Percentiles rank a stretch among this genome's conserved stretches.
phyloP scores from a whole-genome alignment of 2,113 vertebrate species.

The Atherinomorus stipes region DNA sequence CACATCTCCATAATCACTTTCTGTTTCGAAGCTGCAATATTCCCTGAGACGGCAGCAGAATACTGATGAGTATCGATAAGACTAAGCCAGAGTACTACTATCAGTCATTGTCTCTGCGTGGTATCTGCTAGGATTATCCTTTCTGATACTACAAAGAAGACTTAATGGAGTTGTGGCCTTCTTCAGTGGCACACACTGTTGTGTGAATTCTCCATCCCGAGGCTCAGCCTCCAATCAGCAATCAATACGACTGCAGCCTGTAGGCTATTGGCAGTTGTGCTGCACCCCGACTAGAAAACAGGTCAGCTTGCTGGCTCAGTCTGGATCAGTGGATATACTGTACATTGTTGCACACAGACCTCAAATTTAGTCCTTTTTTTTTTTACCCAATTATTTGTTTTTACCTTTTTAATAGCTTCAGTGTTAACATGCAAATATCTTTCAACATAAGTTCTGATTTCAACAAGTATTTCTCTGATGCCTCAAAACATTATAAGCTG shows the following conservation, averaged over 20 bases:
- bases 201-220: neutral
- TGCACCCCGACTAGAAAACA: conserved; percentile 7
- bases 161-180: conserved; percentile 22
- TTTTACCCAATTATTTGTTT: neutral
- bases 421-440: conserved; percentile 1
- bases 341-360: conserved; percentile 2
- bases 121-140: neutral
- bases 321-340: conserved; percentile 31
- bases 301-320: conserved; percentile 27
- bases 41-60: conserved; percentile 28
- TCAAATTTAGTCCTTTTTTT: neutral
- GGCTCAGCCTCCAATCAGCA: conserved; percentile 22
- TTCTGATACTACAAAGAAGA: neutral
- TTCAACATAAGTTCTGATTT: conserved; percentile 4
- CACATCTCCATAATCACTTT: neutral
- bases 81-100: conserved; percentile 16
- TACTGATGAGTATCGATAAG: conserved; percentile 32
- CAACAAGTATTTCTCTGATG: conserved; percentile 13
- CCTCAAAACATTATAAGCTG: conserved; percentile 32
- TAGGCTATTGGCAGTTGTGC: conserved; percentile 33
- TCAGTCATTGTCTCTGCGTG: conserved; percentile 10
- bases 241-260: conserved; percentile 43
- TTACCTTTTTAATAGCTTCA: neutral
- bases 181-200: neutral
- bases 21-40: conserved; percentile 16